These are phyloP conservation scores for Cryptotermes secundus DNA, from an alignment of 1,140 invertebrate genomes.

Conservation along the genomic window DNA sequence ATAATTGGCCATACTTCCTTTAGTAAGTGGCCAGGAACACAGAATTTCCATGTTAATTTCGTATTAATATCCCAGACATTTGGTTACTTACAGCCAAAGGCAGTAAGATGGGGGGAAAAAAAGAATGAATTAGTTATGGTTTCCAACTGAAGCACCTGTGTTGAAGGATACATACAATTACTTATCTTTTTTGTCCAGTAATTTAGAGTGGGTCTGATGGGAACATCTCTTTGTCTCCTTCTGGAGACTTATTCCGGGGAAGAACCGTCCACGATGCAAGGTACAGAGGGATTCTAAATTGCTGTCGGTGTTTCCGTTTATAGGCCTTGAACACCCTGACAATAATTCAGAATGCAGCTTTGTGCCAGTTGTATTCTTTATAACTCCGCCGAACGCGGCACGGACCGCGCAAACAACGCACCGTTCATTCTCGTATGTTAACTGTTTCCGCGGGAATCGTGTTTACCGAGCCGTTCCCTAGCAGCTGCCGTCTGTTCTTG, in stretches of 20 bases:
- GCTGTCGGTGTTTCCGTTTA: no score
- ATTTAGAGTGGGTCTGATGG: neutral
- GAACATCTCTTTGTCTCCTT: neutral
- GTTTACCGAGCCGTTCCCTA: no score
- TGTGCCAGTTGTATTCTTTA: no score
- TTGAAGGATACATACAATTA: neutral
- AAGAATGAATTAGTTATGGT: neutral
- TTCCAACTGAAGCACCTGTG: neutral
- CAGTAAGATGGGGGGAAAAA: neutral
- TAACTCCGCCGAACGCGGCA: no score
- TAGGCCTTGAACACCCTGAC: no score
- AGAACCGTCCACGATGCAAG: no score
- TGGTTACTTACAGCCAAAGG: neutral
- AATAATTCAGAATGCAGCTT: no score
- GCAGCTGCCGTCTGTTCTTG: no score
- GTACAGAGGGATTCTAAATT: no score
- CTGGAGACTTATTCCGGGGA: neutral
- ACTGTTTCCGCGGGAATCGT: no score
- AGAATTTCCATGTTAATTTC: neutral
- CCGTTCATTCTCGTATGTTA: no score
- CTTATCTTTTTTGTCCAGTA: neutral
- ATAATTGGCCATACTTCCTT: neutral
- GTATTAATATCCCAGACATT: neutral
- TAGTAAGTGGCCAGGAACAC: neutral
- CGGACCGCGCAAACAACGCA: no score